Conservation (phyloP, 2,113 vertebrate species). For the Neoarius graeffei region DNA sequence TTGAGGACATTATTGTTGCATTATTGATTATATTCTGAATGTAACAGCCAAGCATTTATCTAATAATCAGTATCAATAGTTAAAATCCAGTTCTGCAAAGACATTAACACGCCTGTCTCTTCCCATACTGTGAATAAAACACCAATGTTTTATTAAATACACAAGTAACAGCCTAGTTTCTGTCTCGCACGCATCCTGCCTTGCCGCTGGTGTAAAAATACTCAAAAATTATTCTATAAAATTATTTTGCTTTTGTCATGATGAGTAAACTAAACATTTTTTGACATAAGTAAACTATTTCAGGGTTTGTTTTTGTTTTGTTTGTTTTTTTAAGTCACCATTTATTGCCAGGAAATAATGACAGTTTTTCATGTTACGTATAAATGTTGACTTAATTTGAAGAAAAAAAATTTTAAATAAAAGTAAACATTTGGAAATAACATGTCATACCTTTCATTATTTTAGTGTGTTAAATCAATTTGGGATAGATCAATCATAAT, state of each 20-base stretch:
- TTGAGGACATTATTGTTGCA: not conserved
- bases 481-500: not conserved
- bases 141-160: not conserved
- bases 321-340: too few relatives aligned
- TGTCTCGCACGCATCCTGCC: not conserved
- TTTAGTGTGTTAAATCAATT: not conserved
- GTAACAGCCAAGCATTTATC: not conserved
- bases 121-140: slow-evolving; percentile 5
- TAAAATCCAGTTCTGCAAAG: not conserved
- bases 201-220: not conserved
- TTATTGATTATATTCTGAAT: not conserved
- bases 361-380: not conserved
- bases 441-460: too few relatives aligned
- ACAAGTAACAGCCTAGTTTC: not conserved
- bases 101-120: not conserved
- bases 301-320: too few relatives aligned
- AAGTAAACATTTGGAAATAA: too few relatives aligned
- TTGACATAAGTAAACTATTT: not conserved
- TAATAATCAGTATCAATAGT: not conserved
- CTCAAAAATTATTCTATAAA: not conserved
- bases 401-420: too few relatives aligned
- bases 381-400: not conserved
- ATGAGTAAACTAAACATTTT: not conserved
- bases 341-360: not conserved
- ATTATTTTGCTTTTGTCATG: not conserved